Evolutionary conservation across 2,888 invertebrate species (phyloP), one percentile per base, ranked within the genome.

Genomic region (Dasysyrphus tricinctus): DNA sequence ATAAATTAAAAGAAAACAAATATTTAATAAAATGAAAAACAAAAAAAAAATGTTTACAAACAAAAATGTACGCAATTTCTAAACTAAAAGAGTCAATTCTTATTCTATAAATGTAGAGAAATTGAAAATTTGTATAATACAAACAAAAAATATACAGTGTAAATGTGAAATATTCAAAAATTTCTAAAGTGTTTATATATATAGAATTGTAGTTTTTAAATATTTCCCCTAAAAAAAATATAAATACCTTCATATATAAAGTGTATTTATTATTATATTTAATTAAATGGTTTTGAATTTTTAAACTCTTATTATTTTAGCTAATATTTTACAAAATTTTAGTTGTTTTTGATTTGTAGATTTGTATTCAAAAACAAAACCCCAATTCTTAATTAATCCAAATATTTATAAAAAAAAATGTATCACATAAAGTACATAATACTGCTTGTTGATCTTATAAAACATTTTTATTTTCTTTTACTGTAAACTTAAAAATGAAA

Each of bases 11-110:
- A 32, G 67, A 32, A 14, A 11, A 49, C 39, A n/a, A 19, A 47
- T 65, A 65, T 73, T 56, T 39, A 70, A 65, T 61, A 44, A 63
- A 63, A 44, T 16, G 1, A 72, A 56, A 56, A 65, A 73, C 65
- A 56, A 56, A 76, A 47, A 72, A 39, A 76, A 61, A 72, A 59
- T 80, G 77, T 85, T 91, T 78, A 89, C 89, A 90, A 39, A 90
- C 90, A 91, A 89, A 88, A 90, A 91, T 91, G 91, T 91, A 92
- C 89, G 88, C 84, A 88, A 91, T 92, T 92, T 92, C 91, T 91
- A 90, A 92, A 92, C 92, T 92, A 92, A 92, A 92, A 92, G 92
- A 92, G 92, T 92, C 92, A 92, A 92, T 92, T 92, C 91, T 92
- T 92, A 92, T 92, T 92, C 91, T 90, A 91, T 91, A 91, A 92